Base-by-base conservation (phyloP, 2,888 invertebrate genomes). In the Oscheius sp. region DNA sequence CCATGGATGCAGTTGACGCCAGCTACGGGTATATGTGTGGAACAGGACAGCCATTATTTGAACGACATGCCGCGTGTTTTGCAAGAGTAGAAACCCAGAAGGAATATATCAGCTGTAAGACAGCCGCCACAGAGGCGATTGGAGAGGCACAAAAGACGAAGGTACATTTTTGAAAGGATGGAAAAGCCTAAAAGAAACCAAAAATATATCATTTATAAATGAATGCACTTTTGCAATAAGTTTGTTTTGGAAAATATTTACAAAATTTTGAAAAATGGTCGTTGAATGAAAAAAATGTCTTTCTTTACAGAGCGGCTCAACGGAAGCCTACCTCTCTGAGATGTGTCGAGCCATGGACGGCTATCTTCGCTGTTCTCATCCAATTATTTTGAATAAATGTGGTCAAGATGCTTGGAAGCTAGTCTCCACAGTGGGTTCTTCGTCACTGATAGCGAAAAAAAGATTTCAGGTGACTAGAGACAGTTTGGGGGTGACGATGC, bases 1-100 rank as follows among this genome's bases (percentile, higher is more conserved):
- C 85, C 1, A 74, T 83, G 9, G 78, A 81, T 20, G 85, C 85
- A 4, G 83, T 85, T 0, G 82, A 83, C 26, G 85, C 85, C 12
- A 75, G 75, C 36, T 85, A 85, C 63, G 82, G 83, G 14, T 83
- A 78, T 65, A 83, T 81, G 82, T 85, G 85, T 62, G 84, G 85
- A 26, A 67, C 72, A 1, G 85, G 85, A 1, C 77, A 81, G 69
- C 71, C 73, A 5, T 64, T 78, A 14, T 85, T 85, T 66, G 79
- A 83, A 61, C 68, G 80, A 56, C 84, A 85, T 70, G 85, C 85
- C 2, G 72, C 77, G 5, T 85, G 85, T 57, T 85, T 85, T 67
- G 85, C 85, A 4, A 73, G 81, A 81, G 82, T 84, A 14, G 85
- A 85, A 64, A 69, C 71, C 14, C 74, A 82, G 50, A 71, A 75